Base-by-base conservation (phyloP, 92 coral and sea anemone genomes). In the Phenganax stokvisi region DNA sequence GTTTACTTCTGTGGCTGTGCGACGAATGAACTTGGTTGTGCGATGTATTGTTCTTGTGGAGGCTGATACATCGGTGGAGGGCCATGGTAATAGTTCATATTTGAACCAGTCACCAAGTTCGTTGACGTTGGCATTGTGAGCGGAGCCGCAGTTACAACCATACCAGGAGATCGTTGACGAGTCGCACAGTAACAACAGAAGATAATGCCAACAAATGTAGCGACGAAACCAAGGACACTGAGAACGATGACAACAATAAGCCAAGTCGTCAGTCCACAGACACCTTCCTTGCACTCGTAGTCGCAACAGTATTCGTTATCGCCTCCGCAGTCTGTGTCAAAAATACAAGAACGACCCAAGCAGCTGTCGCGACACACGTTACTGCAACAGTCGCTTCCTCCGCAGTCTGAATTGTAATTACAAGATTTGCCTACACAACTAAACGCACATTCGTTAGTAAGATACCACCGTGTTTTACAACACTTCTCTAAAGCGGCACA, bases 231-330 rank as follows among this genome's bases (percentile, higher is more conserved):
- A 29, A 73, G 60, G 27, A 54, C 31, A 54, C 62, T 37, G 58
- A 73, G 47, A 3, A 73, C 77, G 9, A 73, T 73, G n/a, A 73
- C 3, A 15, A 13, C 77, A 10, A 16, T 54, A 51, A 54, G 12
- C 77, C 77, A 73, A 73, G 12, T 55, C 3, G 75, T 12, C 56
- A 71, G 7, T 8, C 17, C 57, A 51, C 75, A 71, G 55, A 8
- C 29, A 8, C 75, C 56, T 15, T 37, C 13, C 10, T 53, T 20
- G 47, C 75, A 71, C 9, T 28, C 12, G 47, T 71, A 47, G 16
- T 71, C 75, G n/a, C 75, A 71, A 71, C 75, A 71, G 29, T 37
- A 31, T 71, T 71, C 75, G 31, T 71, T 53, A 9, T 31, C 17
- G 12, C 56, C 75, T 3, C 75, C 75, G 57, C 75, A 71, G 57